phyloP scores from a whole-genome alignment of 2,797 vertebrate genomes.

The Phylloscopus collybita region DNA sequence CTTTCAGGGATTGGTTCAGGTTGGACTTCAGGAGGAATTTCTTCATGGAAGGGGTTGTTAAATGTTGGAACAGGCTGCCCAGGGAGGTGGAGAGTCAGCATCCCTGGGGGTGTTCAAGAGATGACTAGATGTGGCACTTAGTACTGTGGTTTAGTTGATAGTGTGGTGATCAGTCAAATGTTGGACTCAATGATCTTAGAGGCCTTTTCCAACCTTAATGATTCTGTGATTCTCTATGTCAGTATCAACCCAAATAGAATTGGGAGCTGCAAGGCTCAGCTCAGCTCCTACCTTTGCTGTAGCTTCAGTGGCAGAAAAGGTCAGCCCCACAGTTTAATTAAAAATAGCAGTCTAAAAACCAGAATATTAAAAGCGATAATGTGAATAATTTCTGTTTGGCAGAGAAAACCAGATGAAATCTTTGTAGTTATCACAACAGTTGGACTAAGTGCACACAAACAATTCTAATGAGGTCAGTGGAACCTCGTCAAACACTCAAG shows the following conservation, averaged over 20 bases:
- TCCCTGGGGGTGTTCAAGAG: no score
- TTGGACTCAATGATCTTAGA: background rate
- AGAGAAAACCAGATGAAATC: background rate
- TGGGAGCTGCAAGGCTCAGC: background rate
- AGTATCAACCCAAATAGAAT: background rate
- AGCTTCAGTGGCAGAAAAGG: background rate
- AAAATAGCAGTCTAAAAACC: background rate
- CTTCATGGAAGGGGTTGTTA: background rate
- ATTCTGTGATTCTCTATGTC: background rate
- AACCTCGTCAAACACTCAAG: background rate
- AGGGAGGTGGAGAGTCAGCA: background rate
- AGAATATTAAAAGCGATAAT: background rate
- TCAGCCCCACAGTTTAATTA: background rate
- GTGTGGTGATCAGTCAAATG: background rate
- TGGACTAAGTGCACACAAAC: background rate
- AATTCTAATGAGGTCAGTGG: background rate
- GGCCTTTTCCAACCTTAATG: background rate
- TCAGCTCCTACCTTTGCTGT: background rate
- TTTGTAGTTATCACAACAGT: background rate
- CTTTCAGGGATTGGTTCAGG: background rate
- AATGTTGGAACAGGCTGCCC: background rate
- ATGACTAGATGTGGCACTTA: background rate
- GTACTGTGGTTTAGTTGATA: background rate
- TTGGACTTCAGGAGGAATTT: background rate
- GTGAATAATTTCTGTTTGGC: background rate